A percentile compares a stretch with the other conserved stretches of the same genome.
phyloP scores from a whole-genome alignment of 2,888 invertebrate species.

The Pollenia labialis region DNA sequence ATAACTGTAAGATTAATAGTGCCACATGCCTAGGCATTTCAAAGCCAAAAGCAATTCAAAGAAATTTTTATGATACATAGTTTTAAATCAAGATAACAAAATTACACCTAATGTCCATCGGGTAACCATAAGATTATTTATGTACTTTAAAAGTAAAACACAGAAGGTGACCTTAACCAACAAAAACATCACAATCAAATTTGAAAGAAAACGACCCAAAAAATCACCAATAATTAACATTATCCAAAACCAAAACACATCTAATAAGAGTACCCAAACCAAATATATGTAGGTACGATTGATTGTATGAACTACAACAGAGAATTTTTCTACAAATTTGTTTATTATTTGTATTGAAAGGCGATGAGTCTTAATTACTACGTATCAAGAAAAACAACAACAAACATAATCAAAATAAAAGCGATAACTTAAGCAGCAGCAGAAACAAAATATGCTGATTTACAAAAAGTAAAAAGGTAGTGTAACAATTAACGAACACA shows the following conservation, averaged over 20 bases:
- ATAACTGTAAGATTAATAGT: no score
- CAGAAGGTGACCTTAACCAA: slow-evolving; percentile 44
- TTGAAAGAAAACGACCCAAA: slow-evolving; percentile 6
- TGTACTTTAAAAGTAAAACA: not conserved
- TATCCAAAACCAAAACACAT: not conserved
- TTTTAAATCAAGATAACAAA: not conserved
- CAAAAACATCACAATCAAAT: not conserved
- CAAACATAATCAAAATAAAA: slow-evolving; percentile 47
- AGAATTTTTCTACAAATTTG: not conserved
- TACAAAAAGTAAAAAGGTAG: slow-evolving; percentile 24
- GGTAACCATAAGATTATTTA: not conserved
- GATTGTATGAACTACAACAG: not conserved
- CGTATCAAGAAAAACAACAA: slow-evolving; percentile 17
- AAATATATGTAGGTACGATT: not conserved
- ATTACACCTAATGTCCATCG: not conserved
- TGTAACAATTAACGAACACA: not conserved
- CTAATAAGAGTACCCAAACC: not conserved
- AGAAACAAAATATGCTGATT: not conserved
- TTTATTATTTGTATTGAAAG: not conserved
- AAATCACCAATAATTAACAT: slow-evolving; percentile 50
- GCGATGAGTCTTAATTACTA: slow-evolving; percentile 8
- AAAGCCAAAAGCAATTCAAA: not conserved
- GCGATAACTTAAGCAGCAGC: not conserved
- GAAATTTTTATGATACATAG: not conserved
- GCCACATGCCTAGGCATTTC: not conserved